A percentile compares a stretch with the other conserved stretches of the same genome.
Conservation (phyloP, 2,113 vertebrate species). For the Atlantisia rogersi region DNA sequence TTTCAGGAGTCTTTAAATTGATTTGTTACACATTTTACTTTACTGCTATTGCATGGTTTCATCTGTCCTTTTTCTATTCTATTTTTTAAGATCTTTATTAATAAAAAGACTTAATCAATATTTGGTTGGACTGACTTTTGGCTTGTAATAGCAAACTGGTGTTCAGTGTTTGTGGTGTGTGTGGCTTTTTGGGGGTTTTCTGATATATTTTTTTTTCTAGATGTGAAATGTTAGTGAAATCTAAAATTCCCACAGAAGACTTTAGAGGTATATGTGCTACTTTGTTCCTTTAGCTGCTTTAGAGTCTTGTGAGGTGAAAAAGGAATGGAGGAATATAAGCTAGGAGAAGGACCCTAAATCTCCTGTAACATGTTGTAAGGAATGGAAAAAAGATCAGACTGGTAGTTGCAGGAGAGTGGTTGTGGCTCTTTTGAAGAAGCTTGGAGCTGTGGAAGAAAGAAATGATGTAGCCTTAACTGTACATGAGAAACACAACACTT, state of each 20-base stretch:
- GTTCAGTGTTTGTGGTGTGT: background rate
- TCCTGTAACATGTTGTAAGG: background rate
- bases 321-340: background rate
- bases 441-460: background rate
- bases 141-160: background rate
- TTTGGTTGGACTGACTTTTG: background rate
- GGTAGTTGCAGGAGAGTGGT: background rate
- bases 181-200: no score
- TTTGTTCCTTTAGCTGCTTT: background rate
- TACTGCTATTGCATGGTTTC: background rate
- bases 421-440: background rate
- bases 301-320: background rate
- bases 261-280: no score
- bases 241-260: background rate
- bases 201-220: background rate
- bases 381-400: background rate
- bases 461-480: background rate
- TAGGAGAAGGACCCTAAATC: background rate
- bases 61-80: background rate
- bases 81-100: background rate
- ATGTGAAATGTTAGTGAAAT: background rate
- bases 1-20: background rate
- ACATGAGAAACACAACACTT: background rate
- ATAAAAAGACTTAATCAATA: conserved; percentile 22
- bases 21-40: background rate